phyloP scores from a whole-genome alignment of 2,888 invertebrate species.

The Chrysodeixis includens region DNA sequence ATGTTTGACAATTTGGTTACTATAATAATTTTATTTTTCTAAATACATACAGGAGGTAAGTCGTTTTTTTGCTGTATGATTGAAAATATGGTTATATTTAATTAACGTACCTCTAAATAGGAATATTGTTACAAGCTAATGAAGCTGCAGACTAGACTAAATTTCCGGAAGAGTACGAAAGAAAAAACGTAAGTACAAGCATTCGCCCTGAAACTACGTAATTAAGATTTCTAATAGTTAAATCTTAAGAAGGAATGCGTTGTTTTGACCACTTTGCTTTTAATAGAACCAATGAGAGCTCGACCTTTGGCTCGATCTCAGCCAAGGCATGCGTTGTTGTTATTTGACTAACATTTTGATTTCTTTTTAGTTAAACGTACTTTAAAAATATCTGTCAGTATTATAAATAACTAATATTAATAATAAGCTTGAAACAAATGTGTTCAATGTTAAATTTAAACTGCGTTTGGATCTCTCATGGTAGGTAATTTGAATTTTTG shows the following conservation, averaged over 20 bases:
- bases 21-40: no score
- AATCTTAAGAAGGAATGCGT: conserved; percentile 17
- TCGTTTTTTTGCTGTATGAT: no score
- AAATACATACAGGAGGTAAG: no score
- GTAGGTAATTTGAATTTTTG: conserved; percentile 47
- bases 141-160: no score
- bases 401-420: no score
- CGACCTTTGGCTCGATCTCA: conserved; percentile 52
- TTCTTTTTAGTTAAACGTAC: conserved; percentile 21
- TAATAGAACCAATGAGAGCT: conserved; percentile 55
- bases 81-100: no score
- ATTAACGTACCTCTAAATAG: no score
- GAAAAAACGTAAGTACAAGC: no score
- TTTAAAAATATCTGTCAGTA: not conserved
- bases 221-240: conserved; percentile 1
- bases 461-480: conserved; percentile 22
- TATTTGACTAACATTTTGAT: conserved; percentile 33
- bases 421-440: not conserved
- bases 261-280: conserved; percentile 51
- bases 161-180: no score
- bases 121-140: no score
- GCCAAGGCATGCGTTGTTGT: conserved; percentile 35
- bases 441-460: conserved; percentile 29
- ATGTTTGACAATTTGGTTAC: no score
- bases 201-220: no score